Conservation (phyloP, 2,888 invertebrate genomes). For the Arge pagana region DNA sequence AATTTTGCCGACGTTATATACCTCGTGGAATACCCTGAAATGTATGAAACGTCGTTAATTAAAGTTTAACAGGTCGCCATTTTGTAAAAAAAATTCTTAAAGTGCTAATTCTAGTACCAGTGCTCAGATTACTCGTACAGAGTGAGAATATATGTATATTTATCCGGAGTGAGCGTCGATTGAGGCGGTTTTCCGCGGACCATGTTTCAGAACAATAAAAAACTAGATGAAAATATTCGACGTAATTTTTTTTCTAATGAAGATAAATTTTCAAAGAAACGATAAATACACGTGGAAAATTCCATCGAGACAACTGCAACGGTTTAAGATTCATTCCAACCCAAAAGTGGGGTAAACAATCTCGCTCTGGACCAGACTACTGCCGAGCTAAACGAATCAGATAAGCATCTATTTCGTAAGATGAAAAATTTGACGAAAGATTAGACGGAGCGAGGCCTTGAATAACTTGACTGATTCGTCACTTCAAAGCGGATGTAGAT, state of each 20-base stretch:
- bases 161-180: not conserved
- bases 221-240: not conserved
- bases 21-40: not conserved
- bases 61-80: too few relatives aligned
- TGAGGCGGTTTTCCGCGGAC: not conserved
- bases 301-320: slow-evolving; percentile 5
- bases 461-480: too few relatives aligned
- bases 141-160: not conserved
- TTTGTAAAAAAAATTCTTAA: not conserved
- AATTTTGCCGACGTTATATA: not conserved
- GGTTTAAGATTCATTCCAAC: slow-evolving; percentile 3
- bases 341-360: slow-evolving; percentile 2
- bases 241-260: not conserved
- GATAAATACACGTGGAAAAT: not conserved
- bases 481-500: too few relatives aligned
- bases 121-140: not conserved
- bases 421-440: too few relatives aligned
- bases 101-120: not conserved
- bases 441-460: too few relatives aligned
- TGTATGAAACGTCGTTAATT: too few relatives aligned
- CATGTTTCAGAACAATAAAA: not conserved
- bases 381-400: too few relatives aligned
- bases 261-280: not conserved
- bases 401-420: too few relatives aligned
- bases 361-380: slow-evolving; percentile 5